Evolutionary conservation across 2,888 invertebrate species (phyloP).

Genomic region (Himalopsyche anomala): DNA sequence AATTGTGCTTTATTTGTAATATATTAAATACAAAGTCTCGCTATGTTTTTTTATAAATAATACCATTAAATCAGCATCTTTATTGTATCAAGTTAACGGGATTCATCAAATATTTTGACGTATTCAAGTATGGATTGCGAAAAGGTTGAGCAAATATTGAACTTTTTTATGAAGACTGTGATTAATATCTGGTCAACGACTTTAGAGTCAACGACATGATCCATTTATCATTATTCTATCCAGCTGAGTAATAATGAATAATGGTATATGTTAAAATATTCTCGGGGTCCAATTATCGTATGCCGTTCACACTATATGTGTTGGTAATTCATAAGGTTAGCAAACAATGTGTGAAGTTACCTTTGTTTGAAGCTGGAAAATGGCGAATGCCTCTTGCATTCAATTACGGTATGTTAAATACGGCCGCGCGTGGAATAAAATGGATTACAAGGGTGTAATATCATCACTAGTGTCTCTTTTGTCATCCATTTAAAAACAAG

Average conservation of each 20-base stretch:
- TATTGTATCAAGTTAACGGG: too few relatives aligned
- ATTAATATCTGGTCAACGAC: too few relatives aligned
- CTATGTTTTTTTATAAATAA: too few relatives aligned
- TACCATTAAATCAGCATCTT: too few relatives aligned
- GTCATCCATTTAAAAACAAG: background rate
- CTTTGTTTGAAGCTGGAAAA: background rate
- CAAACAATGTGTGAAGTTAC: slow-evolving; percentile 10
- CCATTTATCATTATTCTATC: background rate
- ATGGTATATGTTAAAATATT: background rate
- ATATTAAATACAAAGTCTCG: too few relatives aligned
- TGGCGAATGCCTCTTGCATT: background rate
- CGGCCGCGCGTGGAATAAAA: background rate
- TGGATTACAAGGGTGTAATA: background rate
- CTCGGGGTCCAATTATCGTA: background rate
- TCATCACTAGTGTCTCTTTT: background rate
- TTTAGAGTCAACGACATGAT: too few relatives aligned
- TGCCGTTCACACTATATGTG: background rate
- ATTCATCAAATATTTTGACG: too few relatives aligned
- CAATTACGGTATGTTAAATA: background rate
- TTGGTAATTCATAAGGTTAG: background rate
- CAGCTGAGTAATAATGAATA: background rate
- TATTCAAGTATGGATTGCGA: too few relatives aligned
- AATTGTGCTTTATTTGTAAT: too few relatives aligned
- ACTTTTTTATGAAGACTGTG: too few relatives aligned
- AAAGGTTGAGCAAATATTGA: too few relatives aligned